Base-by-base conservation (phyloP, 92 coral and sea anemone species). In the Actinostola sp. region DNA sequence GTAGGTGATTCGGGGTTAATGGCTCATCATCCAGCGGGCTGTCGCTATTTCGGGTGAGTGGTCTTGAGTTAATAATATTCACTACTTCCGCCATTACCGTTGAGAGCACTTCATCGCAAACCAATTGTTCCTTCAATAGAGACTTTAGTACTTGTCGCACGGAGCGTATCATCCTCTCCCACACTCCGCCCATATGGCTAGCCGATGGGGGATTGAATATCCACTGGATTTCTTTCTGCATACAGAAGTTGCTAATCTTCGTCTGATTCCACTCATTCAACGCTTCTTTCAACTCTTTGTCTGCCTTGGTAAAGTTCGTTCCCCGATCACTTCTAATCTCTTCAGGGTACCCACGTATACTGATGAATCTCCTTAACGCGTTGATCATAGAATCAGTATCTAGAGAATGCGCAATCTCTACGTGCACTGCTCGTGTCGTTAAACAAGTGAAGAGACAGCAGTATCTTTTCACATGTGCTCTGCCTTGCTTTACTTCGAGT, bases 401-500 rank as follows among this genome's bases (percentile, higher is more conserved):
- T 35, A 78, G 42, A 56, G 73, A 48, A 38, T 71, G 78, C 17
- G 84, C 72, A 9, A 70, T 34, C 58, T 79, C 84, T 1, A 75
- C 38, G 57, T 75, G 83, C 11, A 77, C 63, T 0, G 80, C 88
- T 32, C 83, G 75, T 20, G 50, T 49, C n/a, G 43, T 68, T 11
- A 84, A 49, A 55, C 89, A 77, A 10, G 70, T 10, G 77, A 84
- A 26, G 76, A 11, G 44, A 73, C 76, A 17, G 59, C n/a, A 73
- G 25, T 51, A 76, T n/a, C 83, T 57, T 44, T 83, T 83, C 1
- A 81, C 81, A 10, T 56, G 79, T 49, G 75, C 31, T 53, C 84
- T 49, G 19, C 84, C 81, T 48, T 82, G 87, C 28, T 82, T 86
- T 17, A 86, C 88, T 61, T 82, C 88, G n/a, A 86, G 6, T 29